These are phyloP conservation scores for Ammospiza maritima DNA, from an alignment of 2,797 vertebrate genomes.

Conservation along the genomic window DNA sequence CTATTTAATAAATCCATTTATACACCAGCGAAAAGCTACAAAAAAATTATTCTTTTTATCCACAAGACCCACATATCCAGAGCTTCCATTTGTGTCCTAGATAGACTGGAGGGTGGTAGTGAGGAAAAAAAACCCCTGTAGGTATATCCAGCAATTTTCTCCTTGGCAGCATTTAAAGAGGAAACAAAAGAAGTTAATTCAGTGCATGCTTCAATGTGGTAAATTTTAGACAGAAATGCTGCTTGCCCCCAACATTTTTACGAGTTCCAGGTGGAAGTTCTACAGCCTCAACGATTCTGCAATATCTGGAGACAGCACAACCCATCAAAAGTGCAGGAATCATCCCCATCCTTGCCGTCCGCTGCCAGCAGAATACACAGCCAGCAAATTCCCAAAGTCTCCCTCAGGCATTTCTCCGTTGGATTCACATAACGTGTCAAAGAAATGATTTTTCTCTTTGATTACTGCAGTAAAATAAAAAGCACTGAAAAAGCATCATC, in stretches of 20 bases:
- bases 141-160: neutral
- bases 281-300: neutral
- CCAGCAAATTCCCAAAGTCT: neutral
- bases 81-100: neutral
- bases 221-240: neutral
- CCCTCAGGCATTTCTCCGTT: constrained; percentile 6
- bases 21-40: neutral
- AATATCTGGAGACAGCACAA: neutral
- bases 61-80: neutral
- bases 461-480: constrained; percentile 54
- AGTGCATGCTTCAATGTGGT: neutral
- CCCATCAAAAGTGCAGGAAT: neutral
- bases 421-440: constrained; percentile 15
- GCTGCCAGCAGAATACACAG: neutral
- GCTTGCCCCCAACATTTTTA: neutral
- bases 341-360: neutral
- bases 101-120: neutral
- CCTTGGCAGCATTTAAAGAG: neutral
- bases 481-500: neutral
- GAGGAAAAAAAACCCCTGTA: neutral
- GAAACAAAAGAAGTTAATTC: neutral
- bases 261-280: neutral
- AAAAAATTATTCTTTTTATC: neutral
- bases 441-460: constrained; percentile 45
- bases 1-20: neutral